Percentiles rank a stretch among this genome's conserved stretches.
Evolutionary conservation across 2,888 invertebrate species (phyloP).

Genomic region (Strigamia maritima): DNA sequence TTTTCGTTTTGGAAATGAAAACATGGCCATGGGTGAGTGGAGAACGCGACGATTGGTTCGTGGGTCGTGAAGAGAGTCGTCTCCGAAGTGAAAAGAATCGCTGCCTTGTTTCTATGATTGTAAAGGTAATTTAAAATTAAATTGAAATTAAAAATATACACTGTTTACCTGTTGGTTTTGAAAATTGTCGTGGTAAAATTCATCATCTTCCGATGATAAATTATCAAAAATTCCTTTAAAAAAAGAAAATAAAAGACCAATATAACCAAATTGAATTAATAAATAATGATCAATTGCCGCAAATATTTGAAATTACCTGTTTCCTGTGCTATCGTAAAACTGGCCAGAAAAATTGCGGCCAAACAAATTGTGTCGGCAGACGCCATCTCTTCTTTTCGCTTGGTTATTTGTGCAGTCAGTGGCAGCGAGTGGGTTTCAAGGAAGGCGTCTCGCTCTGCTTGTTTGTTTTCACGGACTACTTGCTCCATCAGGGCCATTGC

Average conservation of each 20-base stretch:
- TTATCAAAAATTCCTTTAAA: background rate
- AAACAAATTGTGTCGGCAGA: constrained; percentile 4
- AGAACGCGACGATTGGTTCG: background rate
- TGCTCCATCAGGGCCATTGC: background rate
- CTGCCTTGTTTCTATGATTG: background rate
- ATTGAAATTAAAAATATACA: too few species aligned
- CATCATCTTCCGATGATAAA: background rate
- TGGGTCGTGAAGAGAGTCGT: background rate
- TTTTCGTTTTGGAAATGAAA: background rate
- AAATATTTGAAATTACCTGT: background rate
- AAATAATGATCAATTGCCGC: background rate
- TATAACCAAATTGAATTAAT: background rate
- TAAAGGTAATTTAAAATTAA: too few species aligned
- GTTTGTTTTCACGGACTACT: background rate
- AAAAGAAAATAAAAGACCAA: background rate
- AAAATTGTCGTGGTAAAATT: background rate
- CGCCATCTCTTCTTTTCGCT: background rate
- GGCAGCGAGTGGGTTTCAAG: background rate
- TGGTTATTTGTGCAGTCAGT: background rate
- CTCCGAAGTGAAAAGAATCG: background rate
- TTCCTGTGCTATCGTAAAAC: background rate
- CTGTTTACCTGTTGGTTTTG: background rate
- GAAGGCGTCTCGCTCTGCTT: background rate
- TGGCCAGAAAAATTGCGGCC: constrained; percentile 4
- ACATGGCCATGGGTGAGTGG: background rate